Evolutionary conservation across 2,113 vertebrate genomes (phyloP).

Genomic region (Bufo gargarizans): DNA sequence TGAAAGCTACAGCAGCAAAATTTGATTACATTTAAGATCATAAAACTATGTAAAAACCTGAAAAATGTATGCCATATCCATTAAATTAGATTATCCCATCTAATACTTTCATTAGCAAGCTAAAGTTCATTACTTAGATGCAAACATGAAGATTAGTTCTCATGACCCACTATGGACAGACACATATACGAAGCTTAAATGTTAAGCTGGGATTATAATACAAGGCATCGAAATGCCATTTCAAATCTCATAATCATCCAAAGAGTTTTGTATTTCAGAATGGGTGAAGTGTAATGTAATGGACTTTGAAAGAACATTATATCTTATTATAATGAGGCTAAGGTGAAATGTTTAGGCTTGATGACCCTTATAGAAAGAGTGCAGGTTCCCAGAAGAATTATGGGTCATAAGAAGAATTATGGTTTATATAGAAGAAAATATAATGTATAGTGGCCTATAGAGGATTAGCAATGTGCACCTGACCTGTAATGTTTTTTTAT

Average conservation of each 20-base stretch:
- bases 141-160: constrained; percentile 44
- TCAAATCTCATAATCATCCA: constrained; percentile 53
- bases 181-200: background rate
- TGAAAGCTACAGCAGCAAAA: constrained; percentile 15
- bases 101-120: constrained; percentile 56
- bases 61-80: background rate
- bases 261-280: constrained; percentile 34
- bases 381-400: background rate
- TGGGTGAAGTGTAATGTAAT: constrained; percentile 17
- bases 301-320: background rate
- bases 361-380: background rate
- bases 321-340: background rate
- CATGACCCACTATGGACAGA: constrained; percentile 10
- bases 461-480: no score
- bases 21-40: constrained; percentile 37
- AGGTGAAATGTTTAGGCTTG: constrained; percentile 23
- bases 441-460: no score
- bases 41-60: constrained; percentile 10
- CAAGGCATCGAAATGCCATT: constrained; percentile 57
- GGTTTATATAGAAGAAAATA: no score
- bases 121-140: constrained; percentile 51
- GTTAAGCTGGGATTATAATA: constrained; percentile 48
- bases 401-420: background rate
- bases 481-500: no score
- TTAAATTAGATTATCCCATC: constrained; percentile 50